These are phyloP conservation scores for Pollenia labialis DNA, from an alignment of 2,888 invertebrate genomes.

Conservation along the genomic window DNA sequence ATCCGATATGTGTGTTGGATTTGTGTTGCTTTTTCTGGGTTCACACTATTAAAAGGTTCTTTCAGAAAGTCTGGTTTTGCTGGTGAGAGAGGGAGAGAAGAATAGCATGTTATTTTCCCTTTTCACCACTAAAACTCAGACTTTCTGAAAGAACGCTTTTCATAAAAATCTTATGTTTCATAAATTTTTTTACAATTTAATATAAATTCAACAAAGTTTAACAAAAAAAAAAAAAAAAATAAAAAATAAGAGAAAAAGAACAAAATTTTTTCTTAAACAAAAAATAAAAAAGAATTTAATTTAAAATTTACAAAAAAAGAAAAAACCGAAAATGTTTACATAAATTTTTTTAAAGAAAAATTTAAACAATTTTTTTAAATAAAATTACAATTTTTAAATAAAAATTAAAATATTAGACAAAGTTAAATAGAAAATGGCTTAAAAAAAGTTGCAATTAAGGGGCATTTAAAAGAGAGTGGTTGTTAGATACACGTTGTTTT, in stretches of 20 bases:
- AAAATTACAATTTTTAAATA: constrained; percentile 73
- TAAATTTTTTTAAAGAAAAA: constrained; percentile 5
- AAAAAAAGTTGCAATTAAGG: constrained; percentile 13
- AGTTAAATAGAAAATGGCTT: constrained; percentile 62
- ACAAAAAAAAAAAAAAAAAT: constrained; percentile 73
- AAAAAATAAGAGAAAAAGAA: constrained; percentile 73
- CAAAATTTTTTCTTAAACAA: constrained; percentile 58
- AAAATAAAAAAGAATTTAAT: constrained; percentile 22
- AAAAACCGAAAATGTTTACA: constrained; percentile 35
- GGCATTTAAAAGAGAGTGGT: neutral
- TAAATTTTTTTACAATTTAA: constrained; percentile 14
- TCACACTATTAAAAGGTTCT: too few relatives aligned
- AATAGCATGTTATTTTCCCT: too few relatives aligned
- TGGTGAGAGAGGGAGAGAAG: too few relatives aligned
- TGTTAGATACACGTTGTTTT: neutral
- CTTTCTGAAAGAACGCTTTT: too few relatives aligned
- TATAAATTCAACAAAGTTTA: constrained; percentile 51
- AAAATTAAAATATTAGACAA: constrained; percentile 28
- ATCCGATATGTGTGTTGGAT: too few relatives aligned
- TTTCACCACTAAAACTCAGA: too few relatives aligned
- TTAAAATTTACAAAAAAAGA: constrained; percentile 28
- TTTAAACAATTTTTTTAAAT: constrained; percentile 17
- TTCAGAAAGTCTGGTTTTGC: too few relatives aligned
- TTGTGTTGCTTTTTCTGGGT: too few relatives aligned
- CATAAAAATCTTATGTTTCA: constrained; percentile 31